Base-by-base conservation (phyloP, 2,113 vertebrate species). In the Trogon melanurus region DNA sequence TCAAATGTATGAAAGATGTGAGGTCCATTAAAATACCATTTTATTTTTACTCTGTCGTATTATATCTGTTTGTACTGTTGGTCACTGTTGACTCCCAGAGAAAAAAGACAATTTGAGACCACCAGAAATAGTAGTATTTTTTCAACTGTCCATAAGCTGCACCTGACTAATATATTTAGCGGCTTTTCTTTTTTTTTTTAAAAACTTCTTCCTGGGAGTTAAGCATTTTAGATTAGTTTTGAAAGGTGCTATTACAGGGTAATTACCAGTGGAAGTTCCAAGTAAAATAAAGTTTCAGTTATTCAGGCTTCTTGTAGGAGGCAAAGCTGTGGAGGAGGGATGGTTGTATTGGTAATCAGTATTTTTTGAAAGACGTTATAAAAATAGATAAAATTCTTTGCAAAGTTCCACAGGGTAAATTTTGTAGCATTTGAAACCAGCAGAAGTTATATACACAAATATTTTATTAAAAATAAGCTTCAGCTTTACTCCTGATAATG, bases 241-340 rank as follows among this genome's bases (percentile, higher is more conserved):
- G 88, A 95, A 91, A 92, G 72, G 65, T 86, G 26, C 44, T 96
- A 60, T 88, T 95, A 93, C 44, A 65, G n/a, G 32, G 51, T 72
- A 95, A 91, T 94, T 93, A 67, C 27, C 79, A 81, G 69, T 84
- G 85, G 83, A 96, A 95, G 27, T 95, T 93, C 56, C 50, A 93
- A 78, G n/a, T 90, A 74, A 90, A 95, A 83, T 51, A 7, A 81
- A 90, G 10, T 83, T 71, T 70, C 82, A 78, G 4, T 79, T 91
- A 44, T 94, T 88, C 36, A 64, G n/a, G 10, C 32, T 85, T 89
- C 70, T 92, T 92, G 79, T 64, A 79, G 88, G 72, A 94, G 61
- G 75, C 38, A 65, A 69, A 92, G 30, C 38, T 84, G 27, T 8
- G 61, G 85, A 92, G 91, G 70, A 84, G 27, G 27, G 6, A 64